A percentile compares a stretch with the other conserved stretches of the same genome.
phyloP scores from a whole-genome alignment of 2,888 invertebrate genomes.

The Heliconius ethilla region DNA sequence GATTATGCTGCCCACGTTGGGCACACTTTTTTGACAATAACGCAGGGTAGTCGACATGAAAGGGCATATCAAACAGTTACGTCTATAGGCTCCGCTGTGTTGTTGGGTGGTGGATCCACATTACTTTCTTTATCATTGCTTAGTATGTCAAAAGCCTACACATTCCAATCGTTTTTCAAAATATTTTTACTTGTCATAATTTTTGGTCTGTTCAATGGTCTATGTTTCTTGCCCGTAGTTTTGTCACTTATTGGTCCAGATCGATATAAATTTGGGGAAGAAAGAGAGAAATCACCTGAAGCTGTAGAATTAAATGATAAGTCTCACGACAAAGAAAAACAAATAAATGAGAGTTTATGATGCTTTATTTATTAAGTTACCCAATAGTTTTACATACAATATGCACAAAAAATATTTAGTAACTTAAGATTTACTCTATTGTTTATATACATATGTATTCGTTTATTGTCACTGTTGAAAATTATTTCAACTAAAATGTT shows the following conservation, averaged over 20 bases:
- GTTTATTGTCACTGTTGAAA: background rate
- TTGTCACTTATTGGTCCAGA: conserved; percentile 87
- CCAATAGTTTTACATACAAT: background rate
- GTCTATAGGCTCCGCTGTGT: conserved; percentile 88
- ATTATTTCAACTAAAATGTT: background rate
- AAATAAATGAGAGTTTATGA: conserved; percentile 36
- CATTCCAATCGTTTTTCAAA: conserved; percentile 88
- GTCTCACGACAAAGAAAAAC: conserved; percentile 45
- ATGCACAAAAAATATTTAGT: background rate
- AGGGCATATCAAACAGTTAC: conserved; percentile 85
- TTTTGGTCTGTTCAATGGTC: conserved; percentile 90
- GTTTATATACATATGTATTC: background rate
- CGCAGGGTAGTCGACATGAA: conserved; percentile 77
- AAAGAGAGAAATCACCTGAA: conserved; percentile 56
- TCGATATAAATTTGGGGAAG: conserved; percentile 64
- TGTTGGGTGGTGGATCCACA: conserved; percentile 90
- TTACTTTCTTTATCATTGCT: conserved; percentile 87
- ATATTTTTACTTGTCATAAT: conserved; percentile 89
- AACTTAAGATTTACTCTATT: background rate
- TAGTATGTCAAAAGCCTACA: conserved; percentile 87
- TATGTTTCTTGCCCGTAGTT: conserved; percentile 88
- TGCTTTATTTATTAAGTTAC: background rate
- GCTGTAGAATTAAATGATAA: conserved; percentile 68
- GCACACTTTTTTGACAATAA: conserved; percentile 87
- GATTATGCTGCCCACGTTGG: conserved; percentile 92